Evolutionary conservation across 2,888 invertebrate species (phyloP).

Genomic region (Catocala sponsa): DNA sequence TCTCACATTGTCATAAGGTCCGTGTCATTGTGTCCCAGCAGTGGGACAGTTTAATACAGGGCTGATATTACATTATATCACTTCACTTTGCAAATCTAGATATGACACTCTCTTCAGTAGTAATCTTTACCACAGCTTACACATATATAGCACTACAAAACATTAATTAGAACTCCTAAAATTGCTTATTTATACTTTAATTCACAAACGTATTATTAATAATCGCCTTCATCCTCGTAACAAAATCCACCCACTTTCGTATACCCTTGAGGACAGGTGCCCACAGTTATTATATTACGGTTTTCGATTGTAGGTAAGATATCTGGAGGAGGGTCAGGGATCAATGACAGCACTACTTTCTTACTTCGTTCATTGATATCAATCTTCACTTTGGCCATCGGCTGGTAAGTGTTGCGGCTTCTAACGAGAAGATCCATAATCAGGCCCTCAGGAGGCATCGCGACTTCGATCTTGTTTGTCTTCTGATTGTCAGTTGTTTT

Average conservation of each 20-base stretch:
- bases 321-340: constrained; percentile 4
- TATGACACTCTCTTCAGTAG: too few relatives aligned
- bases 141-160: too few relatives aligned
- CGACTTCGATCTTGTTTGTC: constrained; percentile 6
- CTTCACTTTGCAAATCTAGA: too few relatives aligned
- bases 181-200: too few relatives aligned
- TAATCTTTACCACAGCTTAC: too few relatives aligned
- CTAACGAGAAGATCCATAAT: constrained; percentile 10
- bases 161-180: too few relatives aligned
- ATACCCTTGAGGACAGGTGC: constrained; percentile 27
- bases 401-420: neutral
- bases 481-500: neutral
- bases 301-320: constrained; percentile 17
- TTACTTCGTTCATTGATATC: constrained; percentile 15
- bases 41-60: too few relatives aligned
- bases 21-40: too few relatives aligned
- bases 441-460: constrained; percentile 10
- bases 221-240: constrained; percentile 19
- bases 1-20: too few relatives aligned
- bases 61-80: too few relatives aligned
- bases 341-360: constrained; percentile 12
- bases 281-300: constrained; percentile 26
- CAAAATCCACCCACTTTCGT: constrained; percentile 25
- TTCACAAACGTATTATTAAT: constrained; percentile 8
- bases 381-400: constrained; percentile 8